Evolutionary conservation across 2,888 invertebrate genomes (phyloP), one percentile per base, ranked within the genome.

Genomic region (Trachelus stipa): DNA sequence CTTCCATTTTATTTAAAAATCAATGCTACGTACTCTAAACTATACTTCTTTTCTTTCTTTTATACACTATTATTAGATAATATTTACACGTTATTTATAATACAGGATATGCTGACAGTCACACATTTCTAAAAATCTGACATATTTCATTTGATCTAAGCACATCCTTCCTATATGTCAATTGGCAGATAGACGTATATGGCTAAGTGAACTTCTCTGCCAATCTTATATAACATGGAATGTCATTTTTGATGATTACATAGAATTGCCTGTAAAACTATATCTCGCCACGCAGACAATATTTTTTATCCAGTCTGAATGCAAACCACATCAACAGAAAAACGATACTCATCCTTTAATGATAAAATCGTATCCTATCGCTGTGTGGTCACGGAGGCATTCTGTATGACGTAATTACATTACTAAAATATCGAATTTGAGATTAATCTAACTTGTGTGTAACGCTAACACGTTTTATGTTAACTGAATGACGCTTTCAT

Each of bases 401-500:
- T 83, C 82, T 84, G 83, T 81, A 79, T 23, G 23, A 56, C 56
- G 9, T 56, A 56, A 56, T 56, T 56, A 56, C 56, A 56, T 56
- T 56, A 56, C 56, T 56, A 56, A 56, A 56, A 56, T 56, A 56
- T 56, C 56, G 1, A 23, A 56, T 56, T 56, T 15, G 23, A 23
- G 23, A 34, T 71, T 33, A 71, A 71, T 31, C 71, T 71, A 71
- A 6, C 56, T 56, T 23, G 56, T 15, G 56, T 9, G 56, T 56
- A 56, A 23, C 23, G 23, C 56, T 23, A 56, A 56, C 78, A 73
- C 11, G 75, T 83, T 88, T 88, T 88, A 89, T 85, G 89, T 85
- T 86, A 88, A 87, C 85, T 83, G 83, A 85, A 87, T 89, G 88
- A 90, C 85, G 84, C 87, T 90, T 87, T 87, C 86, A 83, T 87